Evolutionary conservation across 2,113 vertebrate species (phyloP), one percentile per base, ranked within the genome.

Genomic region (Lagopus leucura): DNA sequence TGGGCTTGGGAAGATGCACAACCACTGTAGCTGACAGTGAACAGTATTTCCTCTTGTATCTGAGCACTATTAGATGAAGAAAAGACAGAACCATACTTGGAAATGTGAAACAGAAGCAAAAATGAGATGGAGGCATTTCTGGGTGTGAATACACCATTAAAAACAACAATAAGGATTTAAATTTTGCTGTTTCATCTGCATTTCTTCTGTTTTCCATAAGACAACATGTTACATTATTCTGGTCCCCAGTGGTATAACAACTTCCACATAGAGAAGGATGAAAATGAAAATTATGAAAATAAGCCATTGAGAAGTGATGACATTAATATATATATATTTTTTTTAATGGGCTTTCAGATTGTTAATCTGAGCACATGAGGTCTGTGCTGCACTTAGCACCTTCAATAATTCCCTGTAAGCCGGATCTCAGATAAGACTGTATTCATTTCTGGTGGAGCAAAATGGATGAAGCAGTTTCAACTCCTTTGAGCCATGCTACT

Each of bases 61-160:
- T 94, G 95, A 81, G 79, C 85, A 63, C 14, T 6, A 24, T 81
- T 88, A 80, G 55, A 66, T 42, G 79, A 78, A 82, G 72, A 70
- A 88, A 91, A 82, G 90, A 74, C 17, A 77, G 72, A 85, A 45
- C 22, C 60, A 25, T 73, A 78, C 89, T 66, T 43, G 70, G 93
- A 96, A 96, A 94, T 55, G 64, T 82, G 93, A 92, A 95, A n/a
- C 76, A 73, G 89, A 93, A 88, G 94, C 90, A 89, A 78, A 97
- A 97, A 84, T 18, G 9, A 78, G 10, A 78, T 30, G 57, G 80
- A 69, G 86, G 45, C 55, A 34, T 81, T 9, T 42, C 91, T 76
- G 93, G 34, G 73, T 89, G 89, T 96, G 96, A 93, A 90, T 97
- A 94, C 85, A 85, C 70, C 65, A 67, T 95, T 95, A 94, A 94